Conservation (phyloP, 1,140 invertebrate genomes). For the Musca vetustissima region DNA sequence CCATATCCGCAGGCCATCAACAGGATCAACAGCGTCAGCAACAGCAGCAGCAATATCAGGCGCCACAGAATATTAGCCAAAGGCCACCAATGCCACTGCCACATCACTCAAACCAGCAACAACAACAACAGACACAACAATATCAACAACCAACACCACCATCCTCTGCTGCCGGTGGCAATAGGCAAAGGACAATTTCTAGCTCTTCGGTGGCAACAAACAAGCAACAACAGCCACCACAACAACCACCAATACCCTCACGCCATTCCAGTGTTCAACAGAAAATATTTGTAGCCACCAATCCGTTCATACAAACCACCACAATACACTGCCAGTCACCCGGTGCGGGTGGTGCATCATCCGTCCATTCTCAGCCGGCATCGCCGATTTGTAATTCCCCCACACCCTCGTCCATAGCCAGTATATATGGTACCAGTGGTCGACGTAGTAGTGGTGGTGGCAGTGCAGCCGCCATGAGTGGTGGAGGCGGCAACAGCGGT, state of each 20-base stretch:
- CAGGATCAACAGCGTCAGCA: slow-evolving; percentile 33
- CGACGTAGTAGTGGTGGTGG: slow-evolving; percentile 22
- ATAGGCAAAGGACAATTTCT: slow-evolving; percentile 26
- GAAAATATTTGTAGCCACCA: slow-evolving; percentile 56
- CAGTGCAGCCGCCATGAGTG: slow-evolving; percentile 24
- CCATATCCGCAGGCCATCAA: slow-evolving; percentile 33
- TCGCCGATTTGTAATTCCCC: slow-evolving; percentile 45
- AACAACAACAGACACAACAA: slow-evolving; percentile 24
- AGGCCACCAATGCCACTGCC: slow-evolving; percentile 48
- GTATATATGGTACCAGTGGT: slow-evolving; percentile 28
- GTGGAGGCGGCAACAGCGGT: slow-evolving; percentile 31
- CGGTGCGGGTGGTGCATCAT: slow-evolving; percentile 29
- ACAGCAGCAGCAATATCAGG: slow-evolving; percentile 27
- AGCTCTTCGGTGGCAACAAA: slow-evolving; percentile 11
- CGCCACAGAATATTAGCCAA: slow-evolving; percentile 34
- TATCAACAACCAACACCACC: slow-evolving; percentile 32
- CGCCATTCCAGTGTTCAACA: slow-evolving; percentile 54
- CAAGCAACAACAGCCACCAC: slow-evolving; percentile 36
- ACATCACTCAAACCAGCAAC: slow-evolving; percentile 35
- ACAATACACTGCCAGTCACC: slow-evolving; percentile 50
- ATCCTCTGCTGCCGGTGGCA: slow-evolving; percentile 26
- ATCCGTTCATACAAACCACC: slow-evolving; percentile 55
- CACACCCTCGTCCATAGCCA: slow-evolving; percentile 25
- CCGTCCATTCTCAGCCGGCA: slow-evolving; percentile 34
- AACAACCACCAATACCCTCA: slow-evolving; percentile 48